Percentiles rank a stretch among this genome's conserved stretches.
Evolutionary conservation across 2,113 vertebrate species (phyloP).

Genomic region (Mormyrus lacerda): DNA sequence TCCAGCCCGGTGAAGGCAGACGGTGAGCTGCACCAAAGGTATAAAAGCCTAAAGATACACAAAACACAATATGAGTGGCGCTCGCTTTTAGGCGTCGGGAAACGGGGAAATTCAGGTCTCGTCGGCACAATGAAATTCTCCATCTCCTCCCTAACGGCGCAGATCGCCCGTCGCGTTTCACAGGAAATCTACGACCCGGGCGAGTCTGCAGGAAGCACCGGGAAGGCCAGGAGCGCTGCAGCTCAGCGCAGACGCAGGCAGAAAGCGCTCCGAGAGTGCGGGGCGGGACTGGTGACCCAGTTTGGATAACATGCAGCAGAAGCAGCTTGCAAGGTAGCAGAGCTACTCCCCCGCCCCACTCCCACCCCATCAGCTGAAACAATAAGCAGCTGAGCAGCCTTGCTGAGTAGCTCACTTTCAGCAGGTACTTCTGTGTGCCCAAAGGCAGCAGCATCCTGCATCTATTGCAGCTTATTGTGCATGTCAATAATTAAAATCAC

Average conservation of each 20-base stretch:
- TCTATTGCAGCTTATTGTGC: neutral
- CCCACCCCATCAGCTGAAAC: neutral
- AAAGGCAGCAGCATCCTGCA: neutral
- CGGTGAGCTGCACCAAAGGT: neutral
- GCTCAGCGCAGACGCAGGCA: constrained; percentile 10
- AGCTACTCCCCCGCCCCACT: neutral
- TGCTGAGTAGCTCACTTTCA: neutral
- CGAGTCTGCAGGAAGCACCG: neutral
- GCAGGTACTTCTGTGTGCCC: neutral
- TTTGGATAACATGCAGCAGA: constrained; percentile 22
- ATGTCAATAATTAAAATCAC: neutral
- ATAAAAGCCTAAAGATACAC: neutral
- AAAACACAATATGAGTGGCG: neutral
- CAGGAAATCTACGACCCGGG: neutral
- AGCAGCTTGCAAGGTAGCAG: constrained; percentile 8
- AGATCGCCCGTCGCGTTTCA: neutral
- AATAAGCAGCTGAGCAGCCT: neutral
- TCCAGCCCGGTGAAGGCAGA: neutral
- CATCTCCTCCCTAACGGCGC: neutral
- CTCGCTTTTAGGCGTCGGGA: neutral
- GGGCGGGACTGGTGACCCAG: constrained; percentile 18
- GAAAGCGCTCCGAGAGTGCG: neutral
- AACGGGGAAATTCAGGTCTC: neutral
- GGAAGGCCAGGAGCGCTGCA: neutral
- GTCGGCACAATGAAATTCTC: neutral